Evolutionary conservation across 2,797 vertebrate genomes (phyloP).

Genomic region (Eptatretus atami): DNA sequence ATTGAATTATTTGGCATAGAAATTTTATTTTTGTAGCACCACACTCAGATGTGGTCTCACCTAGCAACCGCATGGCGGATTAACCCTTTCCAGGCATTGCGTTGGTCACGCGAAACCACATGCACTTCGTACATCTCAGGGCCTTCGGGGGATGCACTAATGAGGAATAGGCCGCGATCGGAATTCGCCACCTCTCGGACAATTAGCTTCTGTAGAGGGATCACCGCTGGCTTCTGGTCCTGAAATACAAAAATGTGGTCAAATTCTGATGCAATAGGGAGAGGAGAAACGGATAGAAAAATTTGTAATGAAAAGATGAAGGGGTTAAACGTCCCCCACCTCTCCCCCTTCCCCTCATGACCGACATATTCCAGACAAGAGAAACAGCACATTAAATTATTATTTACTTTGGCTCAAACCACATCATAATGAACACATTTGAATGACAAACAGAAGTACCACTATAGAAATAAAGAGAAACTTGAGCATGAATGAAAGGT

Average conservation of each 20-base stretch:
- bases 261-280: neutral
- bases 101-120: conserved; percentile 32
- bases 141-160: conserved; percentile 26
- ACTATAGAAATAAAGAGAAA: no score
- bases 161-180: conserved; percentile 67
- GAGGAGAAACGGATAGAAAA: neutral
- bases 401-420: no score
- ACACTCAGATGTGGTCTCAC: conserved; percentile 12
- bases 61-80: conserved; percentile 39
- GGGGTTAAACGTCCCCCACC: no score
- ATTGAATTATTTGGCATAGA: no score
- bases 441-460: no score
- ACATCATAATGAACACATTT: no score
- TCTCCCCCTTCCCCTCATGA: no score
- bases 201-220: conserved; percentile 44
- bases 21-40: no score
- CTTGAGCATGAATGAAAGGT: no score
- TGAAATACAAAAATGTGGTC: rapidly evolving
- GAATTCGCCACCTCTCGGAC: conserved; percentile 73
- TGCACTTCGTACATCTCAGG: conserved; percentile 78
- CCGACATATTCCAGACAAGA: no score
- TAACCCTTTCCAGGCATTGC: conserved; percentile 39
- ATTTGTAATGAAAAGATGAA: no score
- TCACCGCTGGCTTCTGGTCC: conserved; percentile 47
- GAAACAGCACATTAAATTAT: no score